phyloP scores from a whole-genome alignment of 2,797 vertebrate genomes.

The Eupleurogrammus muticus region DNA sequence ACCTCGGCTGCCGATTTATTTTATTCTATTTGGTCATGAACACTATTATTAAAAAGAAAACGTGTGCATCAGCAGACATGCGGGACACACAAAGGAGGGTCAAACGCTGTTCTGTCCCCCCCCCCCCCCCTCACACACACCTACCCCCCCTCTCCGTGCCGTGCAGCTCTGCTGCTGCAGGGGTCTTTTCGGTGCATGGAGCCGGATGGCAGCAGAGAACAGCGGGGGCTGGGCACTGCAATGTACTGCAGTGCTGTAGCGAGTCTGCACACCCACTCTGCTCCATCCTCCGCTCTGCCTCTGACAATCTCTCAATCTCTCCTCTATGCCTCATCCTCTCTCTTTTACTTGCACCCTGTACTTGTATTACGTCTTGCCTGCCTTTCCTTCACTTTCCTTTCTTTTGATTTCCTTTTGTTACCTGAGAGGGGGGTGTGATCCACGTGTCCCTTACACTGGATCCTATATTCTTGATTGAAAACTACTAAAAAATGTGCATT shows the following conservation, averaged over 20 bases:
- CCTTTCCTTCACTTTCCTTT: constrained; percentile 40
- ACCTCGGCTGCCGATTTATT: constrained; percentile 39
- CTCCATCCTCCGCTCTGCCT: constrained; percentile 65
- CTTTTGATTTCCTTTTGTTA: constrained; percentile 30
- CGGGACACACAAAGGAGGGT: too few species aligned
- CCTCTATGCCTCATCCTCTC: constrained; percentile 61
- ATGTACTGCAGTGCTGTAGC: constrained; percentile 85
- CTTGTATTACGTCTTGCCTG: constrained; percentile 42
- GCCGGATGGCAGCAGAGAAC: constrained; percentile 76
- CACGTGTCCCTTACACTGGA: constrained; percentile 9
- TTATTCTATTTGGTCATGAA: background rate
- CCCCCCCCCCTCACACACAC: too few species aligned
- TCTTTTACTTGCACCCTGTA: constrained; percentile 4
- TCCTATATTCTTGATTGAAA: constrained; percentile 24
- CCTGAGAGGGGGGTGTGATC: constrained; percentile 3
- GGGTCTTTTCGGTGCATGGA: constrained; percentile 81
- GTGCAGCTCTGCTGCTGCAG: constrained; percentile 75
- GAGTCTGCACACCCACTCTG: constrained; percentile 81
- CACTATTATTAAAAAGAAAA: too few species aligned
- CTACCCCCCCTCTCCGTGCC: constrained; percentile 14
- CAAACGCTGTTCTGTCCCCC: too few species aligned
- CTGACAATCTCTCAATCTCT: constrained; percentile 69
- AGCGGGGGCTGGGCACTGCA: constrained; percentile 85
- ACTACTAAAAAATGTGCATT: too few species aligned
- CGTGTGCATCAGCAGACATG: constrained; percentile 57